Base-by-base conservation (phyloP, 2,888 invertebrate genomes). In the Lamellibrachia columna region DNA sequence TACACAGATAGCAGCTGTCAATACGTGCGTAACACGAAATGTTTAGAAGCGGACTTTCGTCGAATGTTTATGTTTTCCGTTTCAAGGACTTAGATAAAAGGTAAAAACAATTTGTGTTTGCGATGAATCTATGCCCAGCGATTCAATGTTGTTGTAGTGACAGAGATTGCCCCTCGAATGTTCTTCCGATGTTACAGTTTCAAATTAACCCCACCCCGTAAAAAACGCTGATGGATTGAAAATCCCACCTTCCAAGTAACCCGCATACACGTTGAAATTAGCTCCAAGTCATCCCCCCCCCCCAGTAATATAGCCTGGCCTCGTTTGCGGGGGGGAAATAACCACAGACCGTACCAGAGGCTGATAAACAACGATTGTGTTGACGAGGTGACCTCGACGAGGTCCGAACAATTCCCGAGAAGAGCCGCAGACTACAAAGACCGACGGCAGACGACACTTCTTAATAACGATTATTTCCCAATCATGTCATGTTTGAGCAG, bases 1-100 rank as follows among this genome's bases (percentile, higher is more conserved):
- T 75, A 75, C 75, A 75, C 75, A 11, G 75, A 75, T 75, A 75
- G 75, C 75, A 22, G n/a, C 75, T 75, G 75, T 75, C 22, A 75
- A 22, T 75, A 22, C 15, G 75, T 75, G 75, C 75, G n/a, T 75
- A 22, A 75, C 3, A 75, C 75, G 22, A 75, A 40, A 75, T 75
- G 75, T 22, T 75, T 75, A n/a, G 75, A 75, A 75, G 4, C 22
- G 75, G 75, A 75, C 75, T 75, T 75, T 75, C 75, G 22, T 75
- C 75, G 75, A 75, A 75, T 75, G 75, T 75, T 75, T 75, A 75
- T 75, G 75, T 75, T 75, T 75, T 75, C 22, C 75, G 75, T 75
- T 75, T 75, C 75, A 75, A 75, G 75, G 75, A 75, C 75, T n/a
- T 22, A 40, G 40, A 75, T 2, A 22, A n/a, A n/a, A 22, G 22